Conservation (phyloP, 2,888 invertebrate genomes). For the Timema podura region DNA sequence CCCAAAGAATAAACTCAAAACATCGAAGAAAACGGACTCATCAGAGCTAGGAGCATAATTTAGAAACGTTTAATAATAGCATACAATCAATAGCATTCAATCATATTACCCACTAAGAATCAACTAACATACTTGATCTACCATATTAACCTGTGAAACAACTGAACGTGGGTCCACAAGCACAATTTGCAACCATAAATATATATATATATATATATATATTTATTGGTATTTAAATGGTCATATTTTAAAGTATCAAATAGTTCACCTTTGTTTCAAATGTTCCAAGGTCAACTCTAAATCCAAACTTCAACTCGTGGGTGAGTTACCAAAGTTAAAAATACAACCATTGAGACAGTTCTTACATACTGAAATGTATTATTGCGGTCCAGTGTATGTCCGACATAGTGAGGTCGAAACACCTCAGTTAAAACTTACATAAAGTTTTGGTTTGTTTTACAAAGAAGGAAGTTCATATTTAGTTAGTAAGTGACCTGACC, state of each 20-base stretch:
- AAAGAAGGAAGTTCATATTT: conserved; percentile 39
- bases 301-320: conserved; percentile 24
- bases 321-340: conserved; percentile 27
- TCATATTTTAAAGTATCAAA: neutral
- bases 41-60: neutral
- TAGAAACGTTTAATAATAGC: neutral
- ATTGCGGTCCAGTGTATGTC: conserved; percentile 3
- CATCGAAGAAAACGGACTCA: neutral
- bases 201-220: too few relatives aligned
- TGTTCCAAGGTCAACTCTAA: conserved; percentile 13
- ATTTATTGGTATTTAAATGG: neutral
- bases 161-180: neutral
- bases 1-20: neutral
- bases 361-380: conserved; percentile 3
- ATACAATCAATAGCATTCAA: neutral
- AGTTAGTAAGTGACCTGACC: conserved; percentile 37
- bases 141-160: neutral
- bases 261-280: neutral
- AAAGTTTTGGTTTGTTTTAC: conserved; percentile 36
- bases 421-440: conserved; percentile 35
- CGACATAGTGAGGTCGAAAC: conserved; percentile 29
- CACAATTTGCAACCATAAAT: neutral
- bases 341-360: conserved; percentile 26
- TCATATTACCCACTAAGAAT: neutral
- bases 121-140: neutral